Evolutionary conservation across 1,140 invertebrate species (phyloP).

Genomic region (Ladona fulva): DNA sequence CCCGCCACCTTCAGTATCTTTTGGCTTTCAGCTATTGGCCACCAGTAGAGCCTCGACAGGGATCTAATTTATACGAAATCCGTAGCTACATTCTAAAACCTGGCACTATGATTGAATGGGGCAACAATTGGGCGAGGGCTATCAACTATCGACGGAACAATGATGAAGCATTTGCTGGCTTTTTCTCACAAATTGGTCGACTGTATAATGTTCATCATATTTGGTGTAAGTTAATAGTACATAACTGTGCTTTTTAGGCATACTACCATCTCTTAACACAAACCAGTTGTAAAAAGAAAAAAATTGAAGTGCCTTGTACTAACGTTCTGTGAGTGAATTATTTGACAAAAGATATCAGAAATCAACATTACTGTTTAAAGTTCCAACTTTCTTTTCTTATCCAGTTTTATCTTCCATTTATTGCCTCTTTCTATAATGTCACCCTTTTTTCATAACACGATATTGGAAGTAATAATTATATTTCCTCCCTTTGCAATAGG

Average conservation of each 20-base stretch:
- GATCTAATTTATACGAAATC: slow-evolving; percentile 88
- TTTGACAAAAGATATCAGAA: too few relatives aligned
- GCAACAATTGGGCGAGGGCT: slow-evolving; percentile 95
- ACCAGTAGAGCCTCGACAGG: slow-evolving; percentile 56
- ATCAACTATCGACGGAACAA: slow-evolving; percentile 84
- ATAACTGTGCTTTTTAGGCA: too few relatives aligned
- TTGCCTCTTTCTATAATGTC: too few relatives aligned
- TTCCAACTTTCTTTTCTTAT: too few relatives aligned
- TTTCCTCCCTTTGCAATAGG: too few relatives aligned
- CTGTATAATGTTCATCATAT: slow-evolving; percentile 96
- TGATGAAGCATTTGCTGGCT: slow-evolving; percentile 88
- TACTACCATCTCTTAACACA: too few relatives aligned
- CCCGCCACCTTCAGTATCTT: slow-evolving; percentile 84
- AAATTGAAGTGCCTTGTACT: too few relatives aligned
- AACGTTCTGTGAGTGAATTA: neutral
- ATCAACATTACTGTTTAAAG: too few relatives aligned
- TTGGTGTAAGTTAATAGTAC: slow-evolving; percentile 70
- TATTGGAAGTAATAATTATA: too few relatives aligned
- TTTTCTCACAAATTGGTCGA: slow-evolving; percentile 93
- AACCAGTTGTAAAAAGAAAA: too few relatives aligned
- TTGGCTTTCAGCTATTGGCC: slow-evolving; percentile 88
- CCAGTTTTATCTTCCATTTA: too few relatives aligned
- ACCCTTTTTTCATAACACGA: too few relatives aligned
- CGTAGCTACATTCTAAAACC: slow-evolving; percentile 84
- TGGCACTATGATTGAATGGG: slow-evolving; percentile 98